Base-by-base conservation (phyloP, 2,888 invertebrate genomes). In the Andrena trimmerana region DNA sequence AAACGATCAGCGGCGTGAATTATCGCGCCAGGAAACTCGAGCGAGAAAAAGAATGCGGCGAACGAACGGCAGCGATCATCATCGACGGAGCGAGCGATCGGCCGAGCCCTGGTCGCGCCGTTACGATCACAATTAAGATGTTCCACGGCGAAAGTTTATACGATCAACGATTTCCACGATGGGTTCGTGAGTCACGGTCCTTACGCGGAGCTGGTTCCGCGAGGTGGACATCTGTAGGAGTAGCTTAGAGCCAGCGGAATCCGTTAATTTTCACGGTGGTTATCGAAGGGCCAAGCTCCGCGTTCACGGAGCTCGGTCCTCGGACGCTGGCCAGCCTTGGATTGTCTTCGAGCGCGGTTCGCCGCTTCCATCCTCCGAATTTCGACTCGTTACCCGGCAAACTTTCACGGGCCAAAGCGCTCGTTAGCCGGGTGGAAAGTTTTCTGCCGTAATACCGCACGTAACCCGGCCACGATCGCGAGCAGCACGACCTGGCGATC, bases 121-220 rank as follows among this genome's bases (percentile, higher is more conserved):
- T 84, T 77, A 82, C 69, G 72, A 50, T 79, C 70, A 57, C 57
- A 78, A 86, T 86, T 86, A 86, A 73, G 79, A 86, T 70, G 84
- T 86, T 79, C 77, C 69, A 59, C 36, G 68, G 82, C 65, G 82
- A 79, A 84, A 75, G 74, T 86, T 57, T 84, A 77, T 59, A 68
- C 78, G 84, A 81, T 65, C 24, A 24, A 48, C 42, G 62, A 50
- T 72, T 81, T 76, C 54, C 74, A 52, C 66, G 83, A 77, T 66
- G 60, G 54, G 42, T 48, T 50, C 76, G 75, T 62, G 78, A 85
- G 66, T 84, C 78, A 78, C 50, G 75, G 7, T 27, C 16, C 20
- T 31, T 69, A 29, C 73, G 59, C 54, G 33, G 20, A 8, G 27
- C 24, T 16, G 13, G 27, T 62, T 42, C 60, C 48, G 36, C 63